These are phyloP conservation scores for Chloroclystis v-ata DNA, from an alignment of 2,888 invertebrate species.

Conservation along the genomic window DNA sequence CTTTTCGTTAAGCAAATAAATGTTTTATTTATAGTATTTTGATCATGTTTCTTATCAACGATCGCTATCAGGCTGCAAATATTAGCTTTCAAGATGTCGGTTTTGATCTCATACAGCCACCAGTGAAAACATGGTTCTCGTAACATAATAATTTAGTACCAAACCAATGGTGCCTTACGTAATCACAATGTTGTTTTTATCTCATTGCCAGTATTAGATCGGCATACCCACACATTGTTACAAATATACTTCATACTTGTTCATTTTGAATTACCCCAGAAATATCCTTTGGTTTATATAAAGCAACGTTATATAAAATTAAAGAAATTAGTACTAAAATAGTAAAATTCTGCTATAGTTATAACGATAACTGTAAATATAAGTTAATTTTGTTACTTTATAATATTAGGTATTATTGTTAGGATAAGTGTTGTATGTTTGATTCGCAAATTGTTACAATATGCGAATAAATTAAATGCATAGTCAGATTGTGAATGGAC, in stretches of 20 bases:
- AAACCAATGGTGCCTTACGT: conserved; percentile 72
- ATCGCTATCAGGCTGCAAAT: conserved; percentile 22
- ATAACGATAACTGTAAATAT: conserved; percentile 76
- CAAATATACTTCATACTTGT: conserved; percentile 10
- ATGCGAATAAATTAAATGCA: conserved; percentile 70
- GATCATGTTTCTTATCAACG: conserved; percentile 22
- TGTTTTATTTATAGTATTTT: conserved; percentile 15
- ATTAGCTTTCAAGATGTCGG: conserved; percentile 47
- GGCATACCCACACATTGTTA: conserved; percentile 20
- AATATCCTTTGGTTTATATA: conserved; percentile 8
- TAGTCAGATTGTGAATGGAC: conserved; percentile 68
- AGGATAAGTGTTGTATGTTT: conserved; percentile 77
- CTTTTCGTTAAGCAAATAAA: conserved; percentile 14
- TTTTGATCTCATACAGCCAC: conserved; percentile 75
- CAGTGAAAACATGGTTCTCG: conserved; percentile 52
- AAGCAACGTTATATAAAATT: conserved; percentile 32
- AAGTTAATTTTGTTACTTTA: conserved; percentile 78
- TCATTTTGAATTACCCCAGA: conserved; percentile 16
- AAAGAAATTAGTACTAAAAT: conserved; percentile 61
- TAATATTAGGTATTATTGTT: conserved; percentile 76
- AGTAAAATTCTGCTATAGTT: conserved; percentile 74
- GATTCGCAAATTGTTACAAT: conserved; percentile 76
- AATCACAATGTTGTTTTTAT: conserved; percentile 35
- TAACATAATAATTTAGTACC: conserved; percentile 34
- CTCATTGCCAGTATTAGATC: conserved; percentile 28